Evolutionary conservation across 2,888 invertebrate species (phyloP).

Genomic region (Amphipyra tragopoginis): DNA sequence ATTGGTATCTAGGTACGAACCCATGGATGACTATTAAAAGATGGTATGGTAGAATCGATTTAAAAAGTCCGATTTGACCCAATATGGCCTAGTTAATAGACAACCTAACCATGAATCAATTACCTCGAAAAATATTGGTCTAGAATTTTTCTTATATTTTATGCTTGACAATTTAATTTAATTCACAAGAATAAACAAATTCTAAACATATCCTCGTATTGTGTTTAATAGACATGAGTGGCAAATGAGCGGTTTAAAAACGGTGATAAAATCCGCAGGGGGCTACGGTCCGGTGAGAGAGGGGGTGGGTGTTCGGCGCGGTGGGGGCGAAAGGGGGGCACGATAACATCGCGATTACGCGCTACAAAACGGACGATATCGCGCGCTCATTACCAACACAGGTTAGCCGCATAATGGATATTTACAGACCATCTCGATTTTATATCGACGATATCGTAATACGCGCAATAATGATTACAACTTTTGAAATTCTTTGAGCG

Average conservation of each 20-base stretch:
- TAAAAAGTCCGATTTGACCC: too few species aligned
- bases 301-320: constrained; percentile 48
- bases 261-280: constrained; percentile 62
- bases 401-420: constrained; percentile 78
- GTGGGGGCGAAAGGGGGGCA: constrained; percentile 39
- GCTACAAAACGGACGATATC: constrained; percentile 87
- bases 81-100: too few species aligned
- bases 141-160: too few species aligned
- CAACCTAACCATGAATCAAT: too few species aligned
- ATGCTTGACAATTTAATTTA: not conserved
- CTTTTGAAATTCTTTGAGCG: constrained; percentile 1
- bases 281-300: constrained; percentile 73
- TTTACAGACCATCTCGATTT: constrained; percentile 63
- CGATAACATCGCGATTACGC: constrained; percentile 83
- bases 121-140: too few species aligned
- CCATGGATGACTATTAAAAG: too few species aligned
- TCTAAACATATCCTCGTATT: constrained; percentile 15
- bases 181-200: not conserved
- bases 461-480: constrained; percentile 12
- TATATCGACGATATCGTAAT: constrained; percentile 38
- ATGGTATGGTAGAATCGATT: too few species aligned
- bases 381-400: constrained; percentile 79
- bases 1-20: too few species aligned
- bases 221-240: constrained; percentile 49
- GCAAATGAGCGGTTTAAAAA: constrained; percentile 61